Percentiles rank a stretch among this genome's conserved stretches.
Conservation (phyloP, 2,888 invertebrate species). For the Perdita meconis region DNA sequence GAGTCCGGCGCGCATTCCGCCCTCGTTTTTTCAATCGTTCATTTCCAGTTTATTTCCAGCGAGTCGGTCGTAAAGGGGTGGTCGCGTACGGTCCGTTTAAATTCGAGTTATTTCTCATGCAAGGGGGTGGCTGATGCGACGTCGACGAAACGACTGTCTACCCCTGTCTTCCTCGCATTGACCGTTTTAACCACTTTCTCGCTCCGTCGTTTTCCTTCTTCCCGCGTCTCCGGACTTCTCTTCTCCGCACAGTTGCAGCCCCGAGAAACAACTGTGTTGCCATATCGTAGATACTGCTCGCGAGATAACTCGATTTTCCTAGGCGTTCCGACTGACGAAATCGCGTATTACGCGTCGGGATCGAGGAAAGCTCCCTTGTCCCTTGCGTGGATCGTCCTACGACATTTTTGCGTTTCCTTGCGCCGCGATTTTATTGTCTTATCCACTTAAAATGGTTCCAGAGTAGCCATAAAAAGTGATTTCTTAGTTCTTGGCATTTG, state of each 20-base stretch:
- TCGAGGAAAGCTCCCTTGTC: constrained; percentile 67
- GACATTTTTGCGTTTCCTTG: neutral
- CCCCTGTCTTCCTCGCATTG: constrained; percentile 23
- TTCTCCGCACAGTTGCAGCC: neutral
- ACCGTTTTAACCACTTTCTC: constrained; percentile 20
- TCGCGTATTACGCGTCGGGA: constrained; percentile 68
- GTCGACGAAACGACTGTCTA: constrained; percentile 18
- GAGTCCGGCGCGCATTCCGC: neutral
- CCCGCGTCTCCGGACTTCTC: neutral
- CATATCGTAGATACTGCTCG: constrained; percentile 65
- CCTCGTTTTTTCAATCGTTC: neutral
- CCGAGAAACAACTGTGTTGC: constrained; percentile 50
- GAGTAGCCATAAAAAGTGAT: too few relatives aligned
- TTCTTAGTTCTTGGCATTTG: too few relatives aligned
- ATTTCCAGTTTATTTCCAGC: constrained; percentile 10
- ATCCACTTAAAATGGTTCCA: too few relatives aligned
- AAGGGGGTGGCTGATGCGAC: constrained; percentile 13
- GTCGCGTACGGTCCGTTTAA: constrained; percentile 22
- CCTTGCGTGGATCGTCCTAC: neutral
- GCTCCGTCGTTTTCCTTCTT: constrained; percentile 3
- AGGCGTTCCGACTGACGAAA: constrained; percentile 69
- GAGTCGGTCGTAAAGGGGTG: constrained; percentile 25
- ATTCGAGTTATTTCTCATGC: constrained; percentile 42
- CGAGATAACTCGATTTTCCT: constrained; percentile 67
- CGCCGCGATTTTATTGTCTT: neutral